phyloP scores from a whole-genome alignment of 2,888 invertebrate genomes.

The Agriotes lineatus region DNA sequence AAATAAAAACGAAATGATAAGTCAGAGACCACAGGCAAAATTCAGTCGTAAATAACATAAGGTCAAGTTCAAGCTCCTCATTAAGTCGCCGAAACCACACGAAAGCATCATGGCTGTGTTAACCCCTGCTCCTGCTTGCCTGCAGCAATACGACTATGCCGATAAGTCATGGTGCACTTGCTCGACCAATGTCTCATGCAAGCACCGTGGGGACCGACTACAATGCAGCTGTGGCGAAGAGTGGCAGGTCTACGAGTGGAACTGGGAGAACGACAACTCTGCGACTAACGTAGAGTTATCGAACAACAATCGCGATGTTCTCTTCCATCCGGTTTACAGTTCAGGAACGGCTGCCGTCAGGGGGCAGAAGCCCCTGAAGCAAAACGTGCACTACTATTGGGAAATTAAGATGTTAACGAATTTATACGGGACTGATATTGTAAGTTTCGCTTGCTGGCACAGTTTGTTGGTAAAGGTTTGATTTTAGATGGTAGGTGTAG shows the following conservation, averaged over 20 bases:
- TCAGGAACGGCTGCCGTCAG: conserved; percentile 85
- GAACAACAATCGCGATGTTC: conserved; percentile 74
- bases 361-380: conserved; percentile 75
- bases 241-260: conserved; percentile 66
- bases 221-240: conserved; percentile 71
- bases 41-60: too few relatives aligned
- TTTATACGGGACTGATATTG: conserved; percentile 91
- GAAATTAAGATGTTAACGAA: conserved; percentile 87
- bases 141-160: neutral
- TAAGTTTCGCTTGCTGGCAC: too few relatives aligned
- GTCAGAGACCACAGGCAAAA: too few relatives aligned
- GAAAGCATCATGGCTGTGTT: neutral
- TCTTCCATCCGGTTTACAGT: conserved; percentile 86
- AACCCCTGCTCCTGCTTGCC: neutral
- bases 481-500: conserved; percentile 91
- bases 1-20: too few relatives aligned
- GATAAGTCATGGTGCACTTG: conserved; percentile 18
- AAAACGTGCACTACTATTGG: conserved; percentile 87
- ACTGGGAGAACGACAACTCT: conserved; percentile 61
- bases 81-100: too few relatives aligned
- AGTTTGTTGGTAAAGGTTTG: too few relatives aligned
- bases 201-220: conserved; percentile 48
- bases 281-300: conserved; percentile 52
- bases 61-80: too few relatives aligned
- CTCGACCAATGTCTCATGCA: conserved; percentile 1